A percentile compares a stretch with the other conserved stretches of the same genome.
These are phyloP conservation scores for Salticus scenicus DNA, from an alignment of 2,888 invertebrate genomes.

Conservation along the genomic window DNA sequence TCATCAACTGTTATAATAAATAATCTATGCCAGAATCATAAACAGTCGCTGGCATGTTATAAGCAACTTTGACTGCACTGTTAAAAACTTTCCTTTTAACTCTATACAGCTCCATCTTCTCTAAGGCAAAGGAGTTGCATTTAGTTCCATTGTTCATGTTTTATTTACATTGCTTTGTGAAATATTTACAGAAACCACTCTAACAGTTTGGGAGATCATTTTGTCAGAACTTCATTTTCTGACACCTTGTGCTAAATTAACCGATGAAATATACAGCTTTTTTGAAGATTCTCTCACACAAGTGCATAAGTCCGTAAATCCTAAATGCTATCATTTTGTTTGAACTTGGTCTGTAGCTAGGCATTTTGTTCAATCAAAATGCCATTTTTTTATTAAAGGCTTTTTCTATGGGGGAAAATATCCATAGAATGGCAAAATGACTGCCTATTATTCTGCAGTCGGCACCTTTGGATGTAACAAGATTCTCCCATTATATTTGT, in stretches of 20 bases:
- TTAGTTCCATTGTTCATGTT: conserved; percentile 3
- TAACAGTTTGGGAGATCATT: not conserved
- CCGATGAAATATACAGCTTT: not conserved
- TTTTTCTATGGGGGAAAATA: conserved; percentile 23
- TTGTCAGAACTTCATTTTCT: not conserved
- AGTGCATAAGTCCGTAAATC: not conserved
- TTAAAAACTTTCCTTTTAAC: conserved; percentile 26
- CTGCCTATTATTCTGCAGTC: conserved; percentile 28
- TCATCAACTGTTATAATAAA: too few relatives aligned
- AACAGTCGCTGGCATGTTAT: too few relatives aligned
- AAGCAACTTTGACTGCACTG: not conserved
- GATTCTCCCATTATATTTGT: conserved; percentile 29
- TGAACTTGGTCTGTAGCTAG: not conserved
- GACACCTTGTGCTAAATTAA: not conserved
- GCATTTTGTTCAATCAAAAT: conserved; percentile 15
- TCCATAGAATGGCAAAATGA: conserved; percentile 40
- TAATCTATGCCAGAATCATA: too few relatives aligned
- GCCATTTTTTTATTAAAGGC: conserved; percentile 41
- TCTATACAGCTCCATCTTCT: conserved; percentile 45
- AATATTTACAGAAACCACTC: conserved; percentile 39
- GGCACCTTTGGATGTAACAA: conserved; percentile 54
- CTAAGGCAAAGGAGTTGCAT: conserved; percentile 60
- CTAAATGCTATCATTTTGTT: conserved; percentile 30
- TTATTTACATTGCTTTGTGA: conserved; percentile 53
- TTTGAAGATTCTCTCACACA: not conserved